Percentiles rank a stretch among this genome's conserved stretches.
Evolutionary conservation across 2,797 vertebrate species (phyloP).

Genomic region (Caiman crocodilus): DNA sequence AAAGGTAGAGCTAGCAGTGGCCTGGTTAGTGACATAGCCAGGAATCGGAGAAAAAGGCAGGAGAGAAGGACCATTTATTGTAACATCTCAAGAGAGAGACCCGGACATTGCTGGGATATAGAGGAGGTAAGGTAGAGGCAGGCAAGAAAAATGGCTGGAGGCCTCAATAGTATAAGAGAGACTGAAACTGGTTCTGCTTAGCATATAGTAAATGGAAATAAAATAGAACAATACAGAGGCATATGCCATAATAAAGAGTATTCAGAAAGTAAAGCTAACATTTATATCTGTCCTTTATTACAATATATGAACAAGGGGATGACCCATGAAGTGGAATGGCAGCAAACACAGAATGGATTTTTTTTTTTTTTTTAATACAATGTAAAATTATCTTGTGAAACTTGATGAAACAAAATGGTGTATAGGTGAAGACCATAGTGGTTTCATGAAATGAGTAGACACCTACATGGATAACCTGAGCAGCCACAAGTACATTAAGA

Average conservation of each 20-base stretch:
- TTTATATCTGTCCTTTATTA: background rate
- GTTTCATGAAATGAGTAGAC: background rate
- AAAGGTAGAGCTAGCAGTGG: background rate
- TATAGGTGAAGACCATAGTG: background rate
- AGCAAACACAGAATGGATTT: background rate
- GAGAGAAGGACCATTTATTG: background rate
- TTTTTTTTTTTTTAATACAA: background rate
- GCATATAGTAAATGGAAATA: background rate
- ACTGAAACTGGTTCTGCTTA: background rate
- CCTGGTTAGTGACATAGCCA: background rate
- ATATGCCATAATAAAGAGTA: background rate
- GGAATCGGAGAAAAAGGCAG: too few species aligned
- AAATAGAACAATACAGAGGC: background rate
- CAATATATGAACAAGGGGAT: background rate
- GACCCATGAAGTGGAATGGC: background rate
- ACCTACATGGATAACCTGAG: background rate
- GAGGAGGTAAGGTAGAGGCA: background rate
- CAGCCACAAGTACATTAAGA: background rate
- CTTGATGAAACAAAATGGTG: background rate
- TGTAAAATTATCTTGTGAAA: background rate
- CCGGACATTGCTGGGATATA: background rate
- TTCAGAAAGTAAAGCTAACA: background rate
- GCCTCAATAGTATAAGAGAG: background rate
- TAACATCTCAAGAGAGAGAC: background rate
- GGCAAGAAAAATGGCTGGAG: background rate